phyloP scores from a whole-genome alignment of 2,113 vertebrate species.

The Elanoides forficatus region DNA sequence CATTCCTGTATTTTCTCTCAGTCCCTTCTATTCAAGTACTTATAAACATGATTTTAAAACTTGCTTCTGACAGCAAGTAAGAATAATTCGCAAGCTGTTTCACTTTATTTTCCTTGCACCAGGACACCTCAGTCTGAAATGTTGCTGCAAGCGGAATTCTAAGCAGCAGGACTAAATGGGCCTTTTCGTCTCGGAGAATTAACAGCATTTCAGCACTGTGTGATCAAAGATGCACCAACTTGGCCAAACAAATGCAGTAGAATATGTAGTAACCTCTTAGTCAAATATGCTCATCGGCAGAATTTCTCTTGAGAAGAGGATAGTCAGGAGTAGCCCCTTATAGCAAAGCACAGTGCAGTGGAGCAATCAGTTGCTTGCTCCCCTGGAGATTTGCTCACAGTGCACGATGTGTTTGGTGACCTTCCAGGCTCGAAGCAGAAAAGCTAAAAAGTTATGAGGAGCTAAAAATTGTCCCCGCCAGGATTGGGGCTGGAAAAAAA shows the following conservation, averaged over 20 bases:
- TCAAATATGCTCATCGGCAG: neutral
- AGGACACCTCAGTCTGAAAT: neutral
- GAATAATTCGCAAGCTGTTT: neutral
- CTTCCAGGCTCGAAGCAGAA: neutral
- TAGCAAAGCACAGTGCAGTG: neutral
- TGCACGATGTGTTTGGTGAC: neutral
- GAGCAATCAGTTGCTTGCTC: neutral
- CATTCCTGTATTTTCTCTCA: neutral
- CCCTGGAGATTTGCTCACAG: rapidly evolving
- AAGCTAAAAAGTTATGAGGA: neutral
- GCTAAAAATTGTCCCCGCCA: neutral
- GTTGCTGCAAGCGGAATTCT: neutral
- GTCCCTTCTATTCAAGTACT: neutral
- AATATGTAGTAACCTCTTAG: neutral
- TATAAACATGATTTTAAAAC: neutral
- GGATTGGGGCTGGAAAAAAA: no score
- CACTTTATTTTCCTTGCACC: neutral
- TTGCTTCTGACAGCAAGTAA: neutral
- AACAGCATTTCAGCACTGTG: neutral
- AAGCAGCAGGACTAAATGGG: neutral
- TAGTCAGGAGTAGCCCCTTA: neutral
- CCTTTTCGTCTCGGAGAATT: neutral
- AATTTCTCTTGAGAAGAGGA: neutral
- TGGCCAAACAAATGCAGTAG: neutral
- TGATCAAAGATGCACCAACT: neutral